A percentile compares a stretch with the other conserved stretches of the same genome.
These are phyloP conservation scores for Megalopta genalis DNA, from an alignment of 1,140 invertebrate genomes.

Conservation along the genomic window DNA sequence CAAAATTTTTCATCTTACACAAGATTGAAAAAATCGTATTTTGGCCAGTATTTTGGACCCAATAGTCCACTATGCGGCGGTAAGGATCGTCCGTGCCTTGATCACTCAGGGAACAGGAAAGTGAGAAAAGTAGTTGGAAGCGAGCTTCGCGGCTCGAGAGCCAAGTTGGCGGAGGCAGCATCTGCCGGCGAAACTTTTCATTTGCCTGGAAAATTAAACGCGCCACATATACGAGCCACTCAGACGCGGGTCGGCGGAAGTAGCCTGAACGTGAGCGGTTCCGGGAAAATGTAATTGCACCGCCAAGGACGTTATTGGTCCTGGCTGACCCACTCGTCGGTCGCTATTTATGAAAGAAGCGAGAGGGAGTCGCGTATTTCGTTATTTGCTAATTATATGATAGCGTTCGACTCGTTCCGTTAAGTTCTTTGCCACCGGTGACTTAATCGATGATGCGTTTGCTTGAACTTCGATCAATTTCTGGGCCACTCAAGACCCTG, in stretches of 20 bases:
- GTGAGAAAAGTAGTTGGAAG: constrained; percentile 19
- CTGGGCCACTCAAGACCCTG: no score
- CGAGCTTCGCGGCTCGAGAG: not conserved
- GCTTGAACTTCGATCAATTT: not conserved
- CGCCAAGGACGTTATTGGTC: not conserved
- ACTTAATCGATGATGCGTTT: not conserved
- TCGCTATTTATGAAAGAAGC: not conserved
- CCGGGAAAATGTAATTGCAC: constrained; percentile 16
- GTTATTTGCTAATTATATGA: constrained; percentile 1
- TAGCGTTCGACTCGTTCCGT: not conserved
- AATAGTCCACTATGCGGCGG: no score
- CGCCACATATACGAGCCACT: constrained; percentile 29
- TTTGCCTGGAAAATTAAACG: constrained; percentile 59
- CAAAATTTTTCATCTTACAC: no score
- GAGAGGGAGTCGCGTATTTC: not conserved
- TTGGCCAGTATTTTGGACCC: no score
- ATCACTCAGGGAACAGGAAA: constrained; percentile 24
- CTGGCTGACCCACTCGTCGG: not conserved
- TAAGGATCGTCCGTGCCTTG: not conserved
- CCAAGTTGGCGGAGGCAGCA: constrained; percentile 24
- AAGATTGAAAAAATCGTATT: no score
- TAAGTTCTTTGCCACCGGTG: not conserved
- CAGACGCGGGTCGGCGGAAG: constrained; percentile 11
- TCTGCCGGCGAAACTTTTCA: constrained; percentile 57
- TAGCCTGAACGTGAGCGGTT: no score